phyloP scores from a whole-genome alignment of 2,113 vertebrate species.

The Neofelis nebulosa region DNA sequence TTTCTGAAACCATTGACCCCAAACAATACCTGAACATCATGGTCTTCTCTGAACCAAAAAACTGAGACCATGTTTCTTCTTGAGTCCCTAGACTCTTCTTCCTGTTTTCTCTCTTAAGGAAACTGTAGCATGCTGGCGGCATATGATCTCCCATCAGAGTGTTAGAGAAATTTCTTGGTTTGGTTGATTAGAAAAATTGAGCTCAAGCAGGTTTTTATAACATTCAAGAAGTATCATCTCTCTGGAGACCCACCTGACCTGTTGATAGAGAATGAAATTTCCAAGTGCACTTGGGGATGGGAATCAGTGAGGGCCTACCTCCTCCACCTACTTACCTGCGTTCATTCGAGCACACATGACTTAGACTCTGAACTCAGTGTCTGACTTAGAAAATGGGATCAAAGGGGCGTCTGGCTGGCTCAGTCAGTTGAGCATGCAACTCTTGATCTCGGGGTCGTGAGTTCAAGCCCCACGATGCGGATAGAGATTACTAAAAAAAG shows the following conservation, averaged over 20 bases:
- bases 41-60: not conserved
- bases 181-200: slow-evolving; percentile 12
- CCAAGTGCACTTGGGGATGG: not conserved
- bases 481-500: not conserved
- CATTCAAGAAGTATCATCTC: not conserved
- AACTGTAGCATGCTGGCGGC: not conserved
- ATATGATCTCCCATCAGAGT: not conserved
- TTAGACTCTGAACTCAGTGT: not conserved
- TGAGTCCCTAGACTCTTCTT: not conserved
- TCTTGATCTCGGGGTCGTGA: not conserved
- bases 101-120: not conserved
- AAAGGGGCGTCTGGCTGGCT: not conserved
- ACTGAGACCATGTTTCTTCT: not conserved
- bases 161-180: not conserved
- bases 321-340: not conserved
- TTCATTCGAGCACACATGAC: not conserved
- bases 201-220: not conserved
- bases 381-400: slow-evolving; percentile 9
- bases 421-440: not conserved
- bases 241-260: not conserved
- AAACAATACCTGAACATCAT: not conserved
- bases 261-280: not conserved
- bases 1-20: not conserved
- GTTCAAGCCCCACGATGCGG: not conserved
- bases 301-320: not conserved